Evolutionary conservation across 2,113 vertebrate species (phyloP).

Genomic region (Crotophaga sulcirostris): DNA sequence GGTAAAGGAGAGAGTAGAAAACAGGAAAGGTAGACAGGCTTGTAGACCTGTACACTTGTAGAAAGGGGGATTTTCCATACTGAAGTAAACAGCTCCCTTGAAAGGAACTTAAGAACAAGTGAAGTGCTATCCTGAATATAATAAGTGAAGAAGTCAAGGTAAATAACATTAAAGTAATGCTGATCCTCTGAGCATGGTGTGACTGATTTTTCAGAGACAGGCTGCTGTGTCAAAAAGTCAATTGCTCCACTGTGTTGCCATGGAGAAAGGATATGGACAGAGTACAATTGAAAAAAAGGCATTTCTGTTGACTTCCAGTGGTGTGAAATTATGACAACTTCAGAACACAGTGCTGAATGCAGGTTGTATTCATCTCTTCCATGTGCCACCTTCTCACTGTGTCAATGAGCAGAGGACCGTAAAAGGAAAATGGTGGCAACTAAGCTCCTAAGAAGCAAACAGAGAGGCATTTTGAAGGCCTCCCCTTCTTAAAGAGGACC

Average conservation of each 20-base stretch:
- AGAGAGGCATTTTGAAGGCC: not conserved
- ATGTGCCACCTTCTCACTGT: accelerated
- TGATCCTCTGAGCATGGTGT: not conserved
- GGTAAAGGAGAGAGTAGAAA: not conserved
- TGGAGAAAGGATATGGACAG: not conserved
- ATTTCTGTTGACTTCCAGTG: not conserved
- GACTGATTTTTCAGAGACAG: not conserved
- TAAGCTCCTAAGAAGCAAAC: not conserved
- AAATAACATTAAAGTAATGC: not conserved
- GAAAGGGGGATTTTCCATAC: not conserved
- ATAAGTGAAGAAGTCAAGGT: not conserved
- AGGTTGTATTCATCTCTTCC: not conserved
- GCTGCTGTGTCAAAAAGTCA: not conserved
- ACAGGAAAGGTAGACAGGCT: not conserved
- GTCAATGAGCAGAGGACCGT: not conserved
- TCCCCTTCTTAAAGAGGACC: not conserved
- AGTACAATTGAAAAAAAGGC: not conserved
- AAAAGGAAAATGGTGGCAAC: not conserved
- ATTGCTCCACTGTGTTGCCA: not conserved
- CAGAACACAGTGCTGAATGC: not conserved
- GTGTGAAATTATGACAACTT: not conserved
- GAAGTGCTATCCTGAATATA: not conserved
- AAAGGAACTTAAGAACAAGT: not conserved
- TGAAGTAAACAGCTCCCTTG: not conserved
- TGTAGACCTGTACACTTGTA: not conserved